Evolutionary conservation across 2,888 invertebrate genomes (phyloP).

Genomic region (Yponomeuta malinellus): DNA sequence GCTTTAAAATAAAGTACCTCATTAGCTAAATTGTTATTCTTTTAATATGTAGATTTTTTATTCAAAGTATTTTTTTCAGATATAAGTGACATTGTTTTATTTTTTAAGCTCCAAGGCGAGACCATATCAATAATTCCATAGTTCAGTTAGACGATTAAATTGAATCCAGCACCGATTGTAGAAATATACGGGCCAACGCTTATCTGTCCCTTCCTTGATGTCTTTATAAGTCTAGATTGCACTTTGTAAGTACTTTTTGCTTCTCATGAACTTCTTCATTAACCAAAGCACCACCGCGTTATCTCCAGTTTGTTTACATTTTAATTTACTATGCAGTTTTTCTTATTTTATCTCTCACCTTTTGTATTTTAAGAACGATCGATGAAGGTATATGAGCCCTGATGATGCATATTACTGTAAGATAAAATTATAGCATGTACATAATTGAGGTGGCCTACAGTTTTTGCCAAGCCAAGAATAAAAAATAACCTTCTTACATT

Average conservation of each 20-base stretch:
- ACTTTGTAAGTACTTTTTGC: conserved; percentile 12
- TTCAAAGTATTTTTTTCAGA: no score
- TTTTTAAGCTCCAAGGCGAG: background rate
- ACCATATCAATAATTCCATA: background rate
- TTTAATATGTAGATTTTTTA: background rate
- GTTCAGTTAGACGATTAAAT: background rate
- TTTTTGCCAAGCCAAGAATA: no score
- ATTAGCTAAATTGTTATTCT: background rate
- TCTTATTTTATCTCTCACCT: background rate
- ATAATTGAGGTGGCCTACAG: no score
- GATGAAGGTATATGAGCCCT: background rate
- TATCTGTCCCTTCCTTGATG: conserved; percentile 30
- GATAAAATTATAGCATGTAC: no score
- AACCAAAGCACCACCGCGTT: background rate
- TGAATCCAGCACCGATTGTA: conserved; percentile 2
- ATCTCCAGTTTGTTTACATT: background rate
- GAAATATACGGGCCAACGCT: background rate
- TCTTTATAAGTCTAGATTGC: conserved; percentile 52
- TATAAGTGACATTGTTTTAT: background rate
- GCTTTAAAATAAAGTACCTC: background rate
- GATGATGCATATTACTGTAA: no score
- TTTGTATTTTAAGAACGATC: background rate
- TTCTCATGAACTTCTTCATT: conserved; percentile 13
- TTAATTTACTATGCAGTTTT: background rate
- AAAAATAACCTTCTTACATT: no score